Conservation (phyloP, 2,888 invertebrate genomes). For the Sinopyrophorus schimmeli region DNA sequence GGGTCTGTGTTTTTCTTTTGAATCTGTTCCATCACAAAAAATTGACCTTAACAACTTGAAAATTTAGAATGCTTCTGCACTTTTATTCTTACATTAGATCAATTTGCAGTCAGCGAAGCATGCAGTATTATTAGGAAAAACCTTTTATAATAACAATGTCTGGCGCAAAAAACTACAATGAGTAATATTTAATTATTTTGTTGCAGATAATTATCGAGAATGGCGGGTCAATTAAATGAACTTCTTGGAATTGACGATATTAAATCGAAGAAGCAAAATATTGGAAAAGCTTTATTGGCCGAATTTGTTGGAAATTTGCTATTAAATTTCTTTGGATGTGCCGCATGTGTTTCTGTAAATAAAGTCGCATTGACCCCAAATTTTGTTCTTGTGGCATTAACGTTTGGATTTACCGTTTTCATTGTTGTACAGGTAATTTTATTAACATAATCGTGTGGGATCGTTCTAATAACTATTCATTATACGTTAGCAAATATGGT, state of each 20-base stretch:
- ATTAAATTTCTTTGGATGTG: slow-evolving; percentile 89
- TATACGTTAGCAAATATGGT: too few species aligned
- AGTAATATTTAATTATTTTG: slow-evolving; percentile 8
- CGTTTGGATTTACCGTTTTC: slow-evolving; percentile 86
- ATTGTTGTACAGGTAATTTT: slow-evolving; percentile 69
- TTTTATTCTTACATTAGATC: too few species aligned
- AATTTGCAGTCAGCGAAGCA: too few species aligned
- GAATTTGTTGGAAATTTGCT: slow-evolving; percentile 87
- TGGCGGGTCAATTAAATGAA: slow-evolving; percentile 61
- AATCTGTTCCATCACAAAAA: too few species aligned
- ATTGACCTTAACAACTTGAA: too few species aligned
- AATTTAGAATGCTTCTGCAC: too few species aligned
- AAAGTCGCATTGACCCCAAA: slow-evolving; percentile 43
- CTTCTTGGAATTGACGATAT: slow-evolving; percentile 73
- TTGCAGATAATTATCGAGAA: slow-evolving; percentile 17
- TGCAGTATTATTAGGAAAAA: too few species aligned
- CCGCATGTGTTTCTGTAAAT: slow-evolving; percentile 66
- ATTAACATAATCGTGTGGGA: too few species aligned
- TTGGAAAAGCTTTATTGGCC: slow-evolving; percentile 82
- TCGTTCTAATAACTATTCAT: too few species aligned
- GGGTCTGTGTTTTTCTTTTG: too few species aligned
- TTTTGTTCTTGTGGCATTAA: slow-evolving; percentile 74
- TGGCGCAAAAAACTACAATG: too few species aligned
- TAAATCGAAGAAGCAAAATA: slow-evolving; percentile 65
- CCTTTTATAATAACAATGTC: too few species aligned